Base-by-base conservation (phyloP, 2,113 vertebrate genomes). In the Glaucomys volans region DNA sequence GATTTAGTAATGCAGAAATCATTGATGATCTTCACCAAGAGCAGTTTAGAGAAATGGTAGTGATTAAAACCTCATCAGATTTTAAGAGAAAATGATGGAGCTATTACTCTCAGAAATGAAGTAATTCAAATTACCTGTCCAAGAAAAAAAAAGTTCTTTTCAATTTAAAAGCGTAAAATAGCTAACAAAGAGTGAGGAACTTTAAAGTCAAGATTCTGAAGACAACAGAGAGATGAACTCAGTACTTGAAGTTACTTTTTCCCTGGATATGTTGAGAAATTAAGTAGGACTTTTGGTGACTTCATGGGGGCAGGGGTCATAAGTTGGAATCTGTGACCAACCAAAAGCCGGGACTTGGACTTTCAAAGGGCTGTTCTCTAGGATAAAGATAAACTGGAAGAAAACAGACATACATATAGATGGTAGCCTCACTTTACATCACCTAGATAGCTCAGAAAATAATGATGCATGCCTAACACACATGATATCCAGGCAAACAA, bases 51-150 rank as follows among this genome's bases (percentile, higher is more conserved):
- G 2, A 40, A 79, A 74, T 44, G 2, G 40, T 37, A 62, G 42
- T 32, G 35, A 66, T 89, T 89, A 54, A 94, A 83, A 67, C 22
- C 18, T 66, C 8, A 52, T 88, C 30, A 67, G 44, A 50, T 80
- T 88, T 74, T 91, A 32, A 74, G 44, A 91, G 12, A 85, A 95
- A 95, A 72, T 52, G 76, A n/a, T 90, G 40, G 12, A 44, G 35
- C 57, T 50, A 37, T 59, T 40, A 82, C 20, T 80, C 24, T n/a
- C 42, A 47, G 4, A 67, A 81, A 81, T n/a, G 9, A 93, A 16
- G 8, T 71, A 57, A 87, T 93, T 91, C 37, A 83, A 64, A 77
- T 26, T 87, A 59, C 69, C 54, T 75, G 40, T 35, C 54, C 50
- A 57, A 81, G 13, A 42, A 6, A 62, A 57, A 57, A 57, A 22